phyloP scores from a whole-genome alignment of 1,140 invertebrate genomes.

The Aphaenogaster rudis region DNA sequence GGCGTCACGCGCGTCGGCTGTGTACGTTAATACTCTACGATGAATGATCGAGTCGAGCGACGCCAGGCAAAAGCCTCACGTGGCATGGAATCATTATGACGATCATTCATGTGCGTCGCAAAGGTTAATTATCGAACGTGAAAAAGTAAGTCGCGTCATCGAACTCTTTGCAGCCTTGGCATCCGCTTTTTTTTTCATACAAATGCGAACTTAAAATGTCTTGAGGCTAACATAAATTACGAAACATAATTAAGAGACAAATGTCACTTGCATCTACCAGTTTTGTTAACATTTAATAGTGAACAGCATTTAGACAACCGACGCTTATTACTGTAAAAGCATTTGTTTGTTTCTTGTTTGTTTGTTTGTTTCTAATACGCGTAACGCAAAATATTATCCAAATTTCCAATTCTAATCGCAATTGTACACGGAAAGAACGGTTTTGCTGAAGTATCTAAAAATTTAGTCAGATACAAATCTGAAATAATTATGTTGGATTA shows the following conservation, averaged over 20 bases:
- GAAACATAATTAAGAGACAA: not conserved
- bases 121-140: conserved; percentile 43
- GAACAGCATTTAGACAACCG: not conserved
- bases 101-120: not conserved
- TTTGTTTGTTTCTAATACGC: not conserved
- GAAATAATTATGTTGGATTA: too few species aligned
- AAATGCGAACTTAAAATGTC: not conserved
- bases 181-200: not conserved
- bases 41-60: conserved; percentile 6
- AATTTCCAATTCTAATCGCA: not conserved
- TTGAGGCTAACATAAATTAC: not conserved
- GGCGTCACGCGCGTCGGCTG: conserved; percentile 10
- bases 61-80: conserved; percentile 3
- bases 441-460: too few species aligned
- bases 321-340: not conserved
- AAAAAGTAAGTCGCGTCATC: not conserved
- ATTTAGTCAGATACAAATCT: too few species aligned
- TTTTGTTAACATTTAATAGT: conserved; percentile 1
- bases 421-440: too few species aligned
- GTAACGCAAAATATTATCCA: not conserved
- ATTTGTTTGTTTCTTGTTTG: not conserved
- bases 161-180: not conserved
- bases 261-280: not conserved
- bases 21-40: conserved; percentile 15
- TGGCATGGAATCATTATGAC: conserved; percentile 16